Base-by-base conservation (phyloP, 2,113 vertebrate genomes). In the Climacteris rufus region DNA sequence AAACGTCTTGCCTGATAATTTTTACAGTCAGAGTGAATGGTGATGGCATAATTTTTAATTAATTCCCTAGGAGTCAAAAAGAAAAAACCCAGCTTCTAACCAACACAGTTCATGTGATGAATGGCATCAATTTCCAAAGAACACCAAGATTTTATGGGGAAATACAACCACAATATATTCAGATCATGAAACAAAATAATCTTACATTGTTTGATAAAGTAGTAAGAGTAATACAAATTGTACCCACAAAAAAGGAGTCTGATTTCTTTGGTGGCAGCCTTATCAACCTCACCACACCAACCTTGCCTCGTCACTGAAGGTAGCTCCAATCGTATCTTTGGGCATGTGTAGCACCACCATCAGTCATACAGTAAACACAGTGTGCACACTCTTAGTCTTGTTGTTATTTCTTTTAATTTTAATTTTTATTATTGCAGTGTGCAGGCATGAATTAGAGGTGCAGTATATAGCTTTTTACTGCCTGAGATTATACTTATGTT, bases 41-140 rank as follows among this genome's bases (percentile, higher is more conserved):
- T 85, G 28, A 53, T 49, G 5, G 16, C 7, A 71, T 56, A 68
- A 68, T 53, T 91, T 83, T 92, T 54, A 53, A 65, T 49, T 5
- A 44, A 37, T 65, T 88, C 20, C 3, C n/a, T 56, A 16, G 5
- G 37, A 83, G 3, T 15, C 33, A 75, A 64, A 53, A 13, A 53
- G 11, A 19, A 68, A 85, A 89, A 63, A 3, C 3, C 15, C 6
- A 53, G 6, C 28, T 81, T 70, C 39, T 65, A 90, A 59, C 11
- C 27, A 59, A 28, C 3, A 16, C 5, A 52, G 25, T 22, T 13
- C 59, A 22, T 21, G 5, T 0, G 0, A 78, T 71, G 24, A 81
- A 60, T 15, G 28, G 7, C 27, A 64, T 28, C 5, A 2, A 66
- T 71, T 81, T 87, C 37, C 35, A 83, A 42, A 94, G 39, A 90